Evolutionary conservation across 2,888 invertebrate genomes (phyloP).

Genomic region (Platycheirus albimanus): DNA sequence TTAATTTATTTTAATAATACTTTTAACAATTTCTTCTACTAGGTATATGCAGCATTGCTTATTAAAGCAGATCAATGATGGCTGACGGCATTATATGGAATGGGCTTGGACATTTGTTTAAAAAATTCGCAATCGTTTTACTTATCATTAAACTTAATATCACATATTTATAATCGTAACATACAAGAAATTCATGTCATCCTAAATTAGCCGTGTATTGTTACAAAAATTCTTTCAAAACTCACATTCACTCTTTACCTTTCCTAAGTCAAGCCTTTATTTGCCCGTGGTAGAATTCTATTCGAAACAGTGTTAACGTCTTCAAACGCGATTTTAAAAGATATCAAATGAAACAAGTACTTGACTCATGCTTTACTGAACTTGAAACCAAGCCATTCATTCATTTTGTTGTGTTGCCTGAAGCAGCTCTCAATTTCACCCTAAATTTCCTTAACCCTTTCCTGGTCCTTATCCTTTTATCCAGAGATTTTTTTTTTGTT

Average conservation of each 20-base stretch:
- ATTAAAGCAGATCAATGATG: too few relatives aligned
- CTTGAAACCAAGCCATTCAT: conserved; percentile 33
- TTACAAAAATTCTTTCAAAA: background rate
- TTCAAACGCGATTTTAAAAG: conserved; percentile 35
- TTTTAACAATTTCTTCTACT: too few relatives aligned
- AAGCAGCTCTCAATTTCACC: conserved; percentile 68
- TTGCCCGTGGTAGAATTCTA: conserved; percentile 31
- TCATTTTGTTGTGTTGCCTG: conserved; percentile 33
- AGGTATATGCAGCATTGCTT: too few relatives aligned
- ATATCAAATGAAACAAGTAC: conserved; percentile 59
- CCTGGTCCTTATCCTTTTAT: conserved; percentile 55
- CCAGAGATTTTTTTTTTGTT: conserved; percentile 20
- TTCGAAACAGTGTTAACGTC: conserved; percentile 10
- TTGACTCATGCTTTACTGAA: conserved; percentile 40
- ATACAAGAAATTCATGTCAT: too few relatives aligned
- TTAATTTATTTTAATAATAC: too few relatives aligned
- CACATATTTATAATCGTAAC: too few relatives aligned
- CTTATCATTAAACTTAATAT: too few relatives aligned
- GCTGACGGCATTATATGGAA: too few relatives aligned
- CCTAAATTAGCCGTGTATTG: too few relatives aligned
- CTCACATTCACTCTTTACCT: background rate
- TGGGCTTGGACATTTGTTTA: too few relatives aligned
- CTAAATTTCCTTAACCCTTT: conserved; percentile 50
- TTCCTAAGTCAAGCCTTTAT: background rate
- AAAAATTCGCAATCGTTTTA: too few relatives aligned